Evolutionary conservation across 1,140 invertebrate species (phyloP).

Genomic region (Halesus radiatus): DNA sequence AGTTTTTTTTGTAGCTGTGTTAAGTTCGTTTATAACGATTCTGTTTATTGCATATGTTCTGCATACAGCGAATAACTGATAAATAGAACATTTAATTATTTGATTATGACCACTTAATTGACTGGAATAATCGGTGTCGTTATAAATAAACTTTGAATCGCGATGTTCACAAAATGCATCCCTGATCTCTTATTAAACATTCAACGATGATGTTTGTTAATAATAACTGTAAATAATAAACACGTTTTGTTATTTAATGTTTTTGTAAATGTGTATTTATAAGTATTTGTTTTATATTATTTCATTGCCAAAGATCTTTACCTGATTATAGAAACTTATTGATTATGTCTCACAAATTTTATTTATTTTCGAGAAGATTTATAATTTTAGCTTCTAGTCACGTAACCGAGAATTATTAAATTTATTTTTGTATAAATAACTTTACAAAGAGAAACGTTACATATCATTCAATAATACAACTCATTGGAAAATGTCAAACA

Average conservation of each 20-base stretch:
- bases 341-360: neutral
- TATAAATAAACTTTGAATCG: too few relatives aligned
- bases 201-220: neutral
- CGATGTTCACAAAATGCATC: neutral
- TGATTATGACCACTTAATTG: too few relatives aligned
- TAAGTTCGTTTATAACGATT: too few relatives aligned
- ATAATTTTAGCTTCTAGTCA: conserved; percentile 13
- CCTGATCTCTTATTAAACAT: neutral
- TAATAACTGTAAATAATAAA: neutral
- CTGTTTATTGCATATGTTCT: too few relatives aligned
- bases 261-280: neutral
- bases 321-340: conserved; percentile 3
- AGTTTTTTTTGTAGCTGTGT: too few relatives aligned
- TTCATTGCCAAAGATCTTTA: conserved; percentile 19
- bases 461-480: neutral
- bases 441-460: neutral
- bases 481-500: too few relatives aligned
- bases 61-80: too few relatives aligned
- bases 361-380: too few relatives aligned
- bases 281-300: neutral
- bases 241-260: neutral
- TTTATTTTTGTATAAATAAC: conserved; percentile 1
- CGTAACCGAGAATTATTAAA: neutral
- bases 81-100: too few relatives aligned
- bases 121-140: too few relatives aligned